These are phyloP conservation scores for Oceanodroma leucorhoa DNA, from an alignment of 2,797 vertebrate genomes.

Conservation along the genomic window DNA sequence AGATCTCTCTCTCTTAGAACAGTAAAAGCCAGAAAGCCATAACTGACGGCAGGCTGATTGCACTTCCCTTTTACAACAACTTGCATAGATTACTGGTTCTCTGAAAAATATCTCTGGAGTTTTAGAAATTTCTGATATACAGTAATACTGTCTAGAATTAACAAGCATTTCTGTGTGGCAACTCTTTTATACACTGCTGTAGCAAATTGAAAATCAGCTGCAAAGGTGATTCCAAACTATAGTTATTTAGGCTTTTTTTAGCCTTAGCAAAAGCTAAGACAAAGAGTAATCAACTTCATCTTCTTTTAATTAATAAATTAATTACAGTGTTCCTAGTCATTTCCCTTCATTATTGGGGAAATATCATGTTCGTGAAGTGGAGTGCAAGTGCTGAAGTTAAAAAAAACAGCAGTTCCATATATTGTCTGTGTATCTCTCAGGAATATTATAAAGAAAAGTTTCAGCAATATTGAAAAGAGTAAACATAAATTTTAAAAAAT, in stretches of 20 bases:
- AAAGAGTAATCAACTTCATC: background rate
- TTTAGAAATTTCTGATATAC: constrained; percentile 28
- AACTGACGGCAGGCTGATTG: background rate
- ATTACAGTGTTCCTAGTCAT: background rate
- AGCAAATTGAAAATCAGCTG: background rate
- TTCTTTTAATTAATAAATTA: constrained; percentile 34
- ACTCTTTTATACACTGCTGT: background rate
- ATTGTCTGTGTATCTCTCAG: background rate
- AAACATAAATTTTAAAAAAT: constrained; percentile 9
- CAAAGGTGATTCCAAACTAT: background rate
- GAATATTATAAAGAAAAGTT: background rate
- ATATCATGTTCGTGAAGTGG: background rate
- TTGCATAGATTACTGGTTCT: constrained; percentile 13
- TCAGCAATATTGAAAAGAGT: background rate
- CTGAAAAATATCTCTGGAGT: constrained; percentile 36
- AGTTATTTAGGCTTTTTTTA: background rate
- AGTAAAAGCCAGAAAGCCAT: background rate
- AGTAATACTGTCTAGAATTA: constrained; percentile 41
- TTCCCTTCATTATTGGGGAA: constrained; percentile 16
- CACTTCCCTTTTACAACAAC: constrained; percentile 14
- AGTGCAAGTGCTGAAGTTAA: background rate
- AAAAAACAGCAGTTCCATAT: background rate
- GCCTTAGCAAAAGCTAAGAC: background rate
- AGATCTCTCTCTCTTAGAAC: background rate
- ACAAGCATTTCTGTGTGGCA: background rate